Conservation (phyloP, 2,797 vertebrate species). For the Smutsia gigantea region DNA sequence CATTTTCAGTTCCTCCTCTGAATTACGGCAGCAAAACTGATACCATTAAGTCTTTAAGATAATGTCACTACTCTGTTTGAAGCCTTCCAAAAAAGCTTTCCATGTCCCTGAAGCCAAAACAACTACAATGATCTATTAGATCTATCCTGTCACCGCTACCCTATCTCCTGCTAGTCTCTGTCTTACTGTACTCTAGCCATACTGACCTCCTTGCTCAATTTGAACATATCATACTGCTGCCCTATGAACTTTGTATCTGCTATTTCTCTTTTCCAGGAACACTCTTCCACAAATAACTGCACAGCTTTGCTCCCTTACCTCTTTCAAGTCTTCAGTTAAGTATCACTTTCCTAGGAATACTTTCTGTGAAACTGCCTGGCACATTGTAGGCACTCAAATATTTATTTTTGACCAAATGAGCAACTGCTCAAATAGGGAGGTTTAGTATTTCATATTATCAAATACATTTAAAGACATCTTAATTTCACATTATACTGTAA, state of each 20-base stretch:
- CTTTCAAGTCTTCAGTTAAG: slow-evolving; percentile 3
- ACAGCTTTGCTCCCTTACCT: neutral
- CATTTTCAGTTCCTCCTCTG: slow-evolving; percentile 5
- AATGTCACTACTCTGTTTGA: neutral
- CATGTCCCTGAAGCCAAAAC: neutral
- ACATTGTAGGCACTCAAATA: neutral
- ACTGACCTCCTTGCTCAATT: neutral
- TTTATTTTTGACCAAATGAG: neutral
- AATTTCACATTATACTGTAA: slow-evolving; percentile 33
- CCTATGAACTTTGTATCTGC: neutral
- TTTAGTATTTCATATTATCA: neutral
- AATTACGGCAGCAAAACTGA: neutral
- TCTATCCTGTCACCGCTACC: neutral
- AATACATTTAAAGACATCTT: neutral
- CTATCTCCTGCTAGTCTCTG: neutral
- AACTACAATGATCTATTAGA: neutral
- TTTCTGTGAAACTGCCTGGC: neutral
- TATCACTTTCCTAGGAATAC: neutral
- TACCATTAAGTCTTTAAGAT: neutral
- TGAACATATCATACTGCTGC: neutral
- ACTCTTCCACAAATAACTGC: neutral
- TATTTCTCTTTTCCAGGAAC: neutral
- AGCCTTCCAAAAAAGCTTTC: neutral
- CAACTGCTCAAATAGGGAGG: neutral
- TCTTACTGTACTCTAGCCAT: neutral